A percentile compares a stretch with the other conserved stretches of the same genome.
Conservation (phyloP, 2,113 vertebrate species). For the Macquaria australasica region DNA sequence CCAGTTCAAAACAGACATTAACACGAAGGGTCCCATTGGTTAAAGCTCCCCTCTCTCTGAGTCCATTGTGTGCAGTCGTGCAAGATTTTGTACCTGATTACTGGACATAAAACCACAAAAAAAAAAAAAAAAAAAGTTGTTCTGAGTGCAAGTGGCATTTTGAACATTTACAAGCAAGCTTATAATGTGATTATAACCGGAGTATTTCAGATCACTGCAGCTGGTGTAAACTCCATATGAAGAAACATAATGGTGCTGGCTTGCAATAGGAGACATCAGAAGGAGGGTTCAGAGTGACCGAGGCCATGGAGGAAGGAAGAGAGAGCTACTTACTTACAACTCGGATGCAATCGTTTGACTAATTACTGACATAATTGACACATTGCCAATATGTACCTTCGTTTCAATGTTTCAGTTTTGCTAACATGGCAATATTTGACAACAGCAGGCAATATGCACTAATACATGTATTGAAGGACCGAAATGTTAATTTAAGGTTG, state of each 20-base stretch:
- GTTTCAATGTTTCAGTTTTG: not conserved
- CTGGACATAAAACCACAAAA: constrained; percentile 71
- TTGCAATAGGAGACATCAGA: not conserved
- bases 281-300: not conserved
- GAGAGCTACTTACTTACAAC: not conserved
- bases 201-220: constrained; percentile 19
- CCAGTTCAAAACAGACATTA: constrained; percentile 74
- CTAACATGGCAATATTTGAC: not conserved
- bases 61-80: constrained; percentile 71
- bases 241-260: not conserved
- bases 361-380: not conserved
- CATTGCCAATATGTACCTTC: not conserved
- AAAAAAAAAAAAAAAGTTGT: too few species aligned
- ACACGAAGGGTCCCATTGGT: constrained; percentile 71
- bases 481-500: not conserved
- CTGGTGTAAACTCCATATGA: constrained; percentile 15
- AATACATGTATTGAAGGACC: not conserved
- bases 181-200: constrained; percentile 28
- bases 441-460: not conserved
- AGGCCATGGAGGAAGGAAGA: not conserved
- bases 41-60: constrained; percentile 69
- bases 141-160: constrained; percentile 22
- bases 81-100: constrained; percentile 68
- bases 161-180: constrained; percentile 16
- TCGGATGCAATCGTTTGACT: not conserved